phyloP scores from a whole-genome alignment of 2,113 vertebrate species.

The Nyctibius bracteatus region DNA sequence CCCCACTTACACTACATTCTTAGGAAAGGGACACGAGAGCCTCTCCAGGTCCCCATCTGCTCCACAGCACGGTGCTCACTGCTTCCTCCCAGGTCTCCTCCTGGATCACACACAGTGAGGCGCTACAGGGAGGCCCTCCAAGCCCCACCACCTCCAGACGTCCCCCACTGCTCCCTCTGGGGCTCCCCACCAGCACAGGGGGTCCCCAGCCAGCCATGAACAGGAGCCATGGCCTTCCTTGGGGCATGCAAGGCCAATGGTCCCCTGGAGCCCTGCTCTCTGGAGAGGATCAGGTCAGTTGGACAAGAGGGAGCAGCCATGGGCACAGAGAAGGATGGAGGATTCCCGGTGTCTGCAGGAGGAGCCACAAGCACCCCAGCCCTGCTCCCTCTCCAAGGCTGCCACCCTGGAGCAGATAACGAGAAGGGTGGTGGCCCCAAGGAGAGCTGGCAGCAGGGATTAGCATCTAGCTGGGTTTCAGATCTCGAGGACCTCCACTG shows the following conservation, averaged over 20 bases:
- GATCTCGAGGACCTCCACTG: neutral
- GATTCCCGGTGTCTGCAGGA: neutral
- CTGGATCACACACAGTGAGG: accelerated
- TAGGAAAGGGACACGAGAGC: neutral
- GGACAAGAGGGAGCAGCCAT: neutral
- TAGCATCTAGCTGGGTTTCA: neutral
- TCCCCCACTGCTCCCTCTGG: neutral
- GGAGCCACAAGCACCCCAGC: neutral
- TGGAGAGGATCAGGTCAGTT: neutral
- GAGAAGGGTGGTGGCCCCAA: neutral
- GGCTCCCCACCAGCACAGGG: neutral
- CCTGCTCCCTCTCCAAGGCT: neutral
- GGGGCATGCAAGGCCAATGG: neutral
- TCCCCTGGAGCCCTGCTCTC: neutral
- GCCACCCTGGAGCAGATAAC: neutral
- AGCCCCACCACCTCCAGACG: neutral
- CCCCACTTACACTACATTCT: neutral
- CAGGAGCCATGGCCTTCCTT: neutral
- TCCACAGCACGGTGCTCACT: neutral
- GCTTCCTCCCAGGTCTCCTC: neutral
- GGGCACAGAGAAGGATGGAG: accelerated
- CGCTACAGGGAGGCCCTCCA: neutral
- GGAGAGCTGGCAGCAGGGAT: neutral
- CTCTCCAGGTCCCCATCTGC: neutral
- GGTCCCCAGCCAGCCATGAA: neutral